Base-by-base conservation (phyloP, 2,113 vertebrate species). In the Lepus timidus region DNA sequence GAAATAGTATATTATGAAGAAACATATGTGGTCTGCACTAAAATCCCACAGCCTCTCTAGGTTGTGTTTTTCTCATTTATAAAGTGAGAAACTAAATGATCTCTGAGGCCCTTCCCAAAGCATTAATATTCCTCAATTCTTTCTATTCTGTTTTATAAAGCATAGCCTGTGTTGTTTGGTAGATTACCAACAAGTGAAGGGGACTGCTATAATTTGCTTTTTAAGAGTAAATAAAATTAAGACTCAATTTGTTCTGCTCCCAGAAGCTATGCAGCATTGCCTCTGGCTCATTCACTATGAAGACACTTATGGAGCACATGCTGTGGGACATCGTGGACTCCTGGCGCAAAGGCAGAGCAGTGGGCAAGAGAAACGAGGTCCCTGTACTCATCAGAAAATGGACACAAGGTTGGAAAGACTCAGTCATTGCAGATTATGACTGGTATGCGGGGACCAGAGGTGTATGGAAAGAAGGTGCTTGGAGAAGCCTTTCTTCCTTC, bases 71-170 rank as follows among this genome's bases (percentile, higher is more conserved):
- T 95, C 93, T 95, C 85, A 95, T 94, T 96, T 96, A 90, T 44
- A 85, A 76, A 95, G 88, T 94, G 73, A 96, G 91, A 90, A 95
- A 95, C 95, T 90, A 96, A 96, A 82, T 90, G 62, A 92, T 92
- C 85, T 95, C 88, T 62, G 52, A 94, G 90, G 73, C 33, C 78
- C 36, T 52, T 81, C 58, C 23, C n/a, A 78, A 49, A 95, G 39
- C 67, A 68, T 61, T 94, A 84, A 71, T 90, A 81, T 68, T 96
- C 90, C 88, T 80, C 68, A 88, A 1, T 94, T 93, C 36, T 90
- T 90, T 92, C 80, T 76, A 17, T 76, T 93, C 55, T 75, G 1
- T 87, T 61, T 96, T 79, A 85, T 39, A 36, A 88, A 88, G 74
- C n/a, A 4, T 16, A 82, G 73, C 16, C 68, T 25, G 19, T 85